Evolutionary conservation across 1,140 invertebrate species (phyloP).

Genomic region (Leptonema lineaticorne): DNA sequence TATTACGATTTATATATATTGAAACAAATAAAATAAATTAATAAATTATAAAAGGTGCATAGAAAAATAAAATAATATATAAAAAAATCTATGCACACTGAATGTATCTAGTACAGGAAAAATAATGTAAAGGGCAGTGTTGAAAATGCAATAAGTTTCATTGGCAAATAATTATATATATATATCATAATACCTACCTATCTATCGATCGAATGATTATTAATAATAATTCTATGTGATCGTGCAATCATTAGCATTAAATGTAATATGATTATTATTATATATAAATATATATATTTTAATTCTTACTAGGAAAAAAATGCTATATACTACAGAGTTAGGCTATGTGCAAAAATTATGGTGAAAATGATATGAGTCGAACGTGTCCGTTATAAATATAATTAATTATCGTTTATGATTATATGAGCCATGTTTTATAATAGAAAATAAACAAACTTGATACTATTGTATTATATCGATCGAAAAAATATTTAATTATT

Average conservation of each 20-base stretch:
- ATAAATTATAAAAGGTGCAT: conserved; percentile 20
- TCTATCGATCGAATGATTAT: conserved; percentile 19
- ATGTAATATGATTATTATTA: too few relatives aligned
- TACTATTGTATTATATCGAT: too few relatives aligned
- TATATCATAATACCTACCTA: conserved; percentile 30
- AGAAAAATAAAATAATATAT: conserved; percentile 20
- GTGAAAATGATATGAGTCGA: conserved; percentile 33
- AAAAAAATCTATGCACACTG: conserved; percentile 28
- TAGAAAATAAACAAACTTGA: background rate
- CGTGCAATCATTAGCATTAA: conserved; percentile 40
- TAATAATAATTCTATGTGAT: conserved; percentile 36
- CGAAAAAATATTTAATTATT: too few relatives aligned
- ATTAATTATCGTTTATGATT: background rate
- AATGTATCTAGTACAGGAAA: conserved; percentile 23
- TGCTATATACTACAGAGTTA: conserved; percentile 36
- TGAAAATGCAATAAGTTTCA: conserved; percentile 35
- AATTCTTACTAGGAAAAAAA: conserved; percentile 26
- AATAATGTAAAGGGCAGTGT: conserved; percentile 35
- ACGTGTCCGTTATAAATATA: background rate
- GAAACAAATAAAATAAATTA: conserved; percentile 4
- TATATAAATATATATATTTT: conserved; percentile 14
- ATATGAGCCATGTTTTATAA: background rate
- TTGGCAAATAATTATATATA: too few relatives aligned
- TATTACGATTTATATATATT: background rate
- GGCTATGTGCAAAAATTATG: conserved; percentile 41